phyloP scores from a whole-genome alignment of 2,113 vertebrate species.

The Thamnaconus septentrionalis region DNA sequence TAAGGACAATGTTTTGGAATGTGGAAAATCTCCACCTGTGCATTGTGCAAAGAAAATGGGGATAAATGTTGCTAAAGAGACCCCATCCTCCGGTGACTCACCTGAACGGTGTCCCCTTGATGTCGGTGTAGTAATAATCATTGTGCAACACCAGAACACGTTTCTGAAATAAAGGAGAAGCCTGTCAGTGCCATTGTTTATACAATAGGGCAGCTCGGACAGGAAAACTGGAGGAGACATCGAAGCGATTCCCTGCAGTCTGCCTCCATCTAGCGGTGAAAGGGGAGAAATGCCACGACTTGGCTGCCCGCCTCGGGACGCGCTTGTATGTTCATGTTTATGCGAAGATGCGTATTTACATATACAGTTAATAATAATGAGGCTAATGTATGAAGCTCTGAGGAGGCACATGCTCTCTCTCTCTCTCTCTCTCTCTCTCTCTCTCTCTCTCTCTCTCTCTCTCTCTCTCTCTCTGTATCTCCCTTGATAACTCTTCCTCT shows the following conservation, averaged over 20 bases:
- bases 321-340: conserved; percentile 7
- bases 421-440: neutral
- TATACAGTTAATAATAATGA: conserved; percentile 45
- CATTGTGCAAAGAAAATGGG: neutral
- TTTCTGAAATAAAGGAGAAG: conserved; percentile 80
- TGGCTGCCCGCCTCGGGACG: too few species aligned
- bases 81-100: conserved; percentile 60
- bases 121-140: conserved; percentile 99
- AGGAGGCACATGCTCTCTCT: conserved; percentile 1
- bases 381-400: conserved; percentile 24
- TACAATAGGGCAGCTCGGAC: neutral
- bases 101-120: conserved; percentile 98
- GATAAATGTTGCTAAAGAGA: neutral
- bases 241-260: conserved; percentile 33
- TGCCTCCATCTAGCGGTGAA: conserved; percentile 68
- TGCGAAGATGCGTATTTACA: conserved; percentile 18
- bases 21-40: neutral
- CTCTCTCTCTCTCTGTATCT: too few species aligned
- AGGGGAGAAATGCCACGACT: neutral
- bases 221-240: neutral
- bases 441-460: too few species aligned
- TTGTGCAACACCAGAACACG: conserved; percentile 97
- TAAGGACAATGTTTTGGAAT: neutral
- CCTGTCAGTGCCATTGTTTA: neutral
- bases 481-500: too few species aligned